Base-by-base conservation (phyloP, 1,140 invertebrate genomes). In the Lordiphosa stackelbergi region DNA sequence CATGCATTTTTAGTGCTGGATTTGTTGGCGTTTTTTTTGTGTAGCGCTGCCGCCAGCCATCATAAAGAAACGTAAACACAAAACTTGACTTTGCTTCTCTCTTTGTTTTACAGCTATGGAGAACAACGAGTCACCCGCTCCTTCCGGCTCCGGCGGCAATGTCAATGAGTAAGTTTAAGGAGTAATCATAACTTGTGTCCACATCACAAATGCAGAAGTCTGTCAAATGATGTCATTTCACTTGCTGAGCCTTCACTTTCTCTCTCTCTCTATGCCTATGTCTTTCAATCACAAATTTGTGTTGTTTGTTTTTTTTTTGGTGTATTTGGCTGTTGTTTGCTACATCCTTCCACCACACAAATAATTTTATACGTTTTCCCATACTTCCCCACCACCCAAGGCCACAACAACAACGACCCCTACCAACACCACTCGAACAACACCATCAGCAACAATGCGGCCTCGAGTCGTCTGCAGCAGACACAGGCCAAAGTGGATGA, bases 401-500 rank as follows among this genome's bases (percentile, higher is more conserved):
- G n/a, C n/a, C n/a, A n/a, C 45, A 36, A 65, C 47, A 49, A 66
- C 11, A 49, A 64, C 51, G 46, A 73, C 69, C 45, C 65, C 42
- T 49, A 73, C 34, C 28, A 57, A 19, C 36, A 22, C 13, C 38
- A 62, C 22, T 47, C 71, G 10, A 10, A 19, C 46, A 46, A 66
- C 42, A 66, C 72, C 35, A 72, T 51, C 58, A 84, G 73, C 54
- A 85, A 86, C 51, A 83, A 62, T 62, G 52, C 68, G 9, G 88
- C 90, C 65, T 90, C 90, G 28, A 97, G 97, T 89, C 91, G 96
- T 69, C 89, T 99, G 74, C 96, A 98, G 83, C 96, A 98, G 88
- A 97, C 97, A 42, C 97, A 99, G 88, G 95, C 95, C 42, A 95
- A 98, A 89, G 97, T 99, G 5, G 95, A 99, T 88, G 97, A 99